phyloP scores from a whole-genome alignment of 2,888 invertebrate genomes.

The Antheraea yamamai region DNA sequence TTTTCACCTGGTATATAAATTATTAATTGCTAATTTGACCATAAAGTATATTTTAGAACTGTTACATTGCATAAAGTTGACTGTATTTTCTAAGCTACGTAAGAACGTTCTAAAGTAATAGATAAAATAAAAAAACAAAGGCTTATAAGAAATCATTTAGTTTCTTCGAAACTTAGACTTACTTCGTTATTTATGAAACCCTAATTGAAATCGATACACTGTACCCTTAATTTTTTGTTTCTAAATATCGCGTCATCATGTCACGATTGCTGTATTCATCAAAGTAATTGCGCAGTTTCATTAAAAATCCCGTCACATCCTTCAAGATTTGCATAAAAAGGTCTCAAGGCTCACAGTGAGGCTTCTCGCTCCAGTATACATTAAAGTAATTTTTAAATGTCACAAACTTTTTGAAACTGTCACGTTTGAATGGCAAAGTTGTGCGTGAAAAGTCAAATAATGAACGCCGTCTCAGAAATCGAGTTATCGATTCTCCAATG shows the following conservation, averaged over 20 bases:
- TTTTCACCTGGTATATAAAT: too few relatives aligned
- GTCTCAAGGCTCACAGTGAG: slow-evolving; percentile 50
- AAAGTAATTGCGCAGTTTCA: slow-evolving; percentile 75
- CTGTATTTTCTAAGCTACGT: background rate
- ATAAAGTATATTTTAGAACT: too few relatives aligned
- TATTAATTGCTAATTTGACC: background rate
- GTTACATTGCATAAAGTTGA: background rate
- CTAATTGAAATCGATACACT: slow-evolving; percentile 58
- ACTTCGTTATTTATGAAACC: slow-evolving; percentile 3
- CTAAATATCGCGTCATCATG: slow-evolving; percentile 43
- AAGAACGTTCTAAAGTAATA: background rate
- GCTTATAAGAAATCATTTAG: background rate
- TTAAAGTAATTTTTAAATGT: slow-evolving; percentile 66
- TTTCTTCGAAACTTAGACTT: slow-evolving; percentile 7
- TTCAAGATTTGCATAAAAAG: slow-evolving; percentile 78
- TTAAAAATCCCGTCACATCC: slow-evolving; percentile 76
- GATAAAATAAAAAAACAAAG: background rate
- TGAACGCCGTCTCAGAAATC: background rate
- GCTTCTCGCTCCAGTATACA: slow-evolving; percentile 49
- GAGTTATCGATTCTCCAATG: background rate
- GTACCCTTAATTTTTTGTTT: slow-evolving; percentile 37
- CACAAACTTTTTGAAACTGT: slow-evolving; percentile 49
- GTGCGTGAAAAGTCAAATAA: slow-evolving; percentile 9
- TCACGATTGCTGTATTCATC: slow-evolving; percentile 68
- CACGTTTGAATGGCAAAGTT: slow-evolving; percentile 47